Conservation (phyloP, 1,140 invertebrate species). For the Probaryconus sp. region DNA sequence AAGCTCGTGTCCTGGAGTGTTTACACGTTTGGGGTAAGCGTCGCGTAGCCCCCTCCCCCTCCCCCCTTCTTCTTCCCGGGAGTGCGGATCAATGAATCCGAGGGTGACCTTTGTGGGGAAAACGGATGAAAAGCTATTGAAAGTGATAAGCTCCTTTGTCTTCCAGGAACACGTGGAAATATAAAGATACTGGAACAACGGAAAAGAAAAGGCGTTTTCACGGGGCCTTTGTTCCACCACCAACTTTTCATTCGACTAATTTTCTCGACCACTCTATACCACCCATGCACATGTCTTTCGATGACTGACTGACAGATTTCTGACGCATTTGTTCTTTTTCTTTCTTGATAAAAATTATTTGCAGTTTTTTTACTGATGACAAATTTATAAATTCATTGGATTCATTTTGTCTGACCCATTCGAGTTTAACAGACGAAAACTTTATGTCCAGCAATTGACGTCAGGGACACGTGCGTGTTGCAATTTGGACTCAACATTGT, state of each 20-base stretch:
- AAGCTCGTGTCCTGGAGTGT: constrained; percentile 30
- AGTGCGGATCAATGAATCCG: constrained; percentile 59
- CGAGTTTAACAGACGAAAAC: too few species aligned
- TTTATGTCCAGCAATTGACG: too few species aligned
- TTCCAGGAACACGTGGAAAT: constrained; percentile 22
- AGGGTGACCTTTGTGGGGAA: constrained; percentile 50
- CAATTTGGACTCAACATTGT: not conserved
- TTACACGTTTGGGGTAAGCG: constrained; percentile 31
- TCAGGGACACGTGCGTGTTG: not conserved
- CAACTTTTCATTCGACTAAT: too few species aligned
- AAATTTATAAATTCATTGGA: too few species aligned
- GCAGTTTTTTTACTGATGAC: too few species aligned
- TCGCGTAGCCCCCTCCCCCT: not conserved
- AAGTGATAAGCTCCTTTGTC: constrained; percentile 37
- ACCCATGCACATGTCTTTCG: too few species aligned
- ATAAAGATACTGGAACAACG: constrained; percentile 23
- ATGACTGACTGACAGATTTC: too few species aligned
- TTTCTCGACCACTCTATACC: too few species aligned
- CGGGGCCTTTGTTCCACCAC: constrained; percentile 4
- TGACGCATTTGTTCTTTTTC: too few species aligned
- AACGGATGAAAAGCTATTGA: constrained; percentile 56
- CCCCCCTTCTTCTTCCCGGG: constrained; percentile 5
- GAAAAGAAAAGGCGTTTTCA: constrained; percentile 19
- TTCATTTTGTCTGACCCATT: too few species aligned
- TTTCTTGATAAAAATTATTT: too few species aligned